Evolutionary conservation across 2,797 vertebrate species (phyloP).

Genomic region (Halcyon leucocephala): DNA sequence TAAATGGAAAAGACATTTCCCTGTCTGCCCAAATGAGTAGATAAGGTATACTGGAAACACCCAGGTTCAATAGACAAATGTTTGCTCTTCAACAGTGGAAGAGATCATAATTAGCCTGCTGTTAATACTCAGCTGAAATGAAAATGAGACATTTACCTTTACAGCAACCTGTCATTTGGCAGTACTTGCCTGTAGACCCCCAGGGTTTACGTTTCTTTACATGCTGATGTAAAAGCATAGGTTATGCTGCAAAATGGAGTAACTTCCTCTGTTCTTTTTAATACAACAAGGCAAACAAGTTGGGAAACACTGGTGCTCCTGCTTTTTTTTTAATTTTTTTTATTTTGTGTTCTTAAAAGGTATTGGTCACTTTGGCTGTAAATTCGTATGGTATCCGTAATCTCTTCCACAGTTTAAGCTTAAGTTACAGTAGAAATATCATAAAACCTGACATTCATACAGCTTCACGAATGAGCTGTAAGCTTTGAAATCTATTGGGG

Average conservation of each 20-base stretch:
- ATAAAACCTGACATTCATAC: slow-evolving; percentile 20
- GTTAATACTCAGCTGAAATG: not conserved
- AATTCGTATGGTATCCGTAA: not conserved
- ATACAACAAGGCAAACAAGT: not conserved
- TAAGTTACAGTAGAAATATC: slow-evolving; percentile 15
- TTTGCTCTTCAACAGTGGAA: not conserved
- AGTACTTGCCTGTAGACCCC: not conserved
- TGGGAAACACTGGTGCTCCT: not conserved
- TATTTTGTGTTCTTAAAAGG: not conserved
- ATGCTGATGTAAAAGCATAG: not conserved
- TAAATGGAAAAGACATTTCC: not conserved
- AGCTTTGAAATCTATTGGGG: slow-evolving; percentile 16
- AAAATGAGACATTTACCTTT: slow-evolving; percentile 13
- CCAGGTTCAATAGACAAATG: not conserved
- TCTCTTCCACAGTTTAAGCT: not conserved
- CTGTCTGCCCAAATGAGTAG: not conserved
- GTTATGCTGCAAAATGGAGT: not conserved
- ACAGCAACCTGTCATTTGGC: not conserved
- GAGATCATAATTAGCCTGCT: not conserved
- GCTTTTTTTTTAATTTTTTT: not conserved
- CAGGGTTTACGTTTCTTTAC: not conserved
- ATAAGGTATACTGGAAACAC: not conserved
- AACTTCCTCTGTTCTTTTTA: not conserved
- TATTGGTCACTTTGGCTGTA: not conserved
- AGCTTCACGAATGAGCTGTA: not conserved